Conservation (phyloP, 2,797 vertebrate species). For the Pseudopleuronectes americanus region DNA sequence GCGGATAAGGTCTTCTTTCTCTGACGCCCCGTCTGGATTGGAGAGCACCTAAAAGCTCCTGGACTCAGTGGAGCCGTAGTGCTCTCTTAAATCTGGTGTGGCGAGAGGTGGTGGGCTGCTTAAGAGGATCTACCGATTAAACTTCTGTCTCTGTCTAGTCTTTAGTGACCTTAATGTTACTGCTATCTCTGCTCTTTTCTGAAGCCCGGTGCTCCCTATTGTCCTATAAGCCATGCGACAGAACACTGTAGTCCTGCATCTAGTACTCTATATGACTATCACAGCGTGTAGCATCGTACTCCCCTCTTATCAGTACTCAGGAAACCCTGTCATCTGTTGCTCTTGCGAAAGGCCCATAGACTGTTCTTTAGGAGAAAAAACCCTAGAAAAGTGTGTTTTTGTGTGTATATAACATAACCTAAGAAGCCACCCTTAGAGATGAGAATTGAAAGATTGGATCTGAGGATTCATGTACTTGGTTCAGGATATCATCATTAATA, state of each 20-base stretch:
- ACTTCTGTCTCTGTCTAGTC: slow-evolving; percentile 55
- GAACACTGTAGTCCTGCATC: slow-evolving; percentile 63
- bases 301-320: slow-evolving; percentile 68
- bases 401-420: slow-evolving; percentile 18
- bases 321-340: slow-evolving; percentile 55
- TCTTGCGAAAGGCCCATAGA: slow-evolving; percentile 26
- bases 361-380: slow-evolving; percentile 29
- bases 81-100: slow-evolving; percentile 43
- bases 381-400: slow-evolving; percentile 18
- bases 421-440: slow-evolving; percentile 13
- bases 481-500: slow-evolving; percentile 8
- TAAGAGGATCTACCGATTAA: slow-evolving; percentile 71
- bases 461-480: slow-evolving; percentile 11
- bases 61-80: slow-evolving; percentile 53
- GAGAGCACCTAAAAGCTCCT: slow-evolving; percentile 49
- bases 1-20: slow-evolving; percentile 6
- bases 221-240: slow-evolving; percentile 65
- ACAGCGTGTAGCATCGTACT: slow-evolving; percentile 35
- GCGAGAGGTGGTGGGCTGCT: not conserved
- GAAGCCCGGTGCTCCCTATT: slow-evolving; percentile 48
- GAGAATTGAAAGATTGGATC: not conserved
- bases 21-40: slow-evolving; percentile 15
- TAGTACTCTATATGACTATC: slow-evolving; percentile 67
- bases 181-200: slow-evolving; percentile 35
- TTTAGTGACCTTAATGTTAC: slow-evolving; percentile 53